phyloP scores from a whole-genome alignment of 1,140 invertebrate genomes.

The Achatina immaculata region DNA sequence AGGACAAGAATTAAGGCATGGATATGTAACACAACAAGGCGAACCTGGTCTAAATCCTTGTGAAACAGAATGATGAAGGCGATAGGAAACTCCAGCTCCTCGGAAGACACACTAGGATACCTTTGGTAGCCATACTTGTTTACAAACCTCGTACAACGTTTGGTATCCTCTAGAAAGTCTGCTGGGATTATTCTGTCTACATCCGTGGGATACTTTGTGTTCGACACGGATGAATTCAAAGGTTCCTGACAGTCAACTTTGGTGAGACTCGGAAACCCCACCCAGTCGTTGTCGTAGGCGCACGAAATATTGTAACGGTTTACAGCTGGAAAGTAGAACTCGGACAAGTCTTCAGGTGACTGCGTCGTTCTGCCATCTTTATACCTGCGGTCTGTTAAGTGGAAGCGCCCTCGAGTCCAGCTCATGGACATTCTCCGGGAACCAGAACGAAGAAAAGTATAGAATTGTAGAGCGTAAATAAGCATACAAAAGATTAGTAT shows the following conservation, averaged over 20 bases:
- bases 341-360: no score
- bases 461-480: not conserved
- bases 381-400: not conserved
- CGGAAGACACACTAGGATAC: not conserved
- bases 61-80: slow-evolving; percentile 27
- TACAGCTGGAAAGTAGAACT: not conserved
- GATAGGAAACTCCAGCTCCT: slow-evolving; percentile 16
- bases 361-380: no score
- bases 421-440: no score
- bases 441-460: no score
- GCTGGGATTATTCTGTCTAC: not conserved
- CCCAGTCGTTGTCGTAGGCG: slow-evolving; percentile 12
- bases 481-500: no score
- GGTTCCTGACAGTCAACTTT: not conserved
- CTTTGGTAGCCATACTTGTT: slow-evolving; percentile 14
- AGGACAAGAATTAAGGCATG: no score
- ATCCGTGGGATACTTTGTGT: not conserved
- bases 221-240: not conserved
- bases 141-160: not conserved
- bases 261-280: not conserved
- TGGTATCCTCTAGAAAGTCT: not conserved
- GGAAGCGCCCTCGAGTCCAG: no score
- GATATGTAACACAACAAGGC: no score
- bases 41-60: slow-evolving; percentile 9
- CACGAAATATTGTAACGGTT: not conserved